Evolutionary conservation across 2,888 invertebrate genomes (phyloP).

Genomic region (Andrena bicolor): DNA sequence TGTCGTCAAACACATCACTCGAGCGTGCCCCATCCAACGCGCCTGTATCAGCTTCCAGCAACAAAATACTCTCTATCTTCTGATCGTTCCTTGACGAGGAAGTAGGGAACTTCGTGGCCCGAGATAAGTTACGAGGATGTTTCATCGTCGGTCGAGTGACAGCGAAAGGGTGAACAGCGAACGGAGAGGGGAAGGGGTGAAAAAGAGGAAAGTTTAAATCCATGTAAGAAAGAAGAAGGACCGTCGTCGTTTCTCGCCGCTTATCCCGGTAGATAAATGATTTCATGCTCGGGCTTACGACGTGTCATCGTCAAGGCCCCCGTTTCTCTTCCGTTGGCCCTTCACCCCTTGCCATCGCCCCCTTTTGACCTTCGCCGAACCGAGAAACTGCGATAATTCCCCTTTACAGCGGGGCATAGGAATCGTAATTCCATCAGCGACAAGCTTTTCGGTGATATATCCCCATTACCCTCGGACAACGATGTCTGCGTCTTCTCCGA

Average conservation of each 20-base stretch:
- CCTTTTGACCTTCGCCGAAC: conserved; percentile 9
- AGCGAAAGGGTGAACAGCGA: conserved; percentile 35
- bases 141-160: conserved; percentile 39
- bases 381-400: conserved; percentile 33
- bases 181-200: background rate
- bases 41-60: too few relatives aligned
- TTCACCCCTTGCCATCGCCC: conserved; percentile 26
- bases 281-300: conserved; percentile 82
- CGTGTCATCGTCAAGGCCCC: conserved; percentile 78
- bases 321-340: conserved; percentile 65
- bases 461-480: too few relatives aligned
- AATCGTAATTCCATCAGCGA: conserved; percentile 11
- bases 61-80: conserved; percentile 23
- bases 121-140: conserved; percentile 61
- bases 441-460: background rate
- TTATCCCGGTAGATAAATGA: conserved; percentile 84
- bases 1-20: too few relatives aligned
- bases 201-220: conserved; percentile 74
- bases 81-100: conserved; percentile 39
- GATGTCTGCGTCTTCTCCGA: too few relatives aligned
- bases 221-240: conserved; percentile 75
- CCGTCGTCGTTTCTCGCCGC: conserved; percentile 76
- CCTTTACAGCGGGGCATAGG: conserved; percentile 19
- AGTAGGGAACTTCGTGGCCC: conserved; percentile 7
- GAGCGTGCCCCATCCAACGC: too few relatives aligned